A percentile compares a stretch with the other conserved stretches of the same genome.
phyloP scores from a whole-genome alignment of 2,888 invertebrate genomes.

The Pachymerium ferrugineum region DNA sequence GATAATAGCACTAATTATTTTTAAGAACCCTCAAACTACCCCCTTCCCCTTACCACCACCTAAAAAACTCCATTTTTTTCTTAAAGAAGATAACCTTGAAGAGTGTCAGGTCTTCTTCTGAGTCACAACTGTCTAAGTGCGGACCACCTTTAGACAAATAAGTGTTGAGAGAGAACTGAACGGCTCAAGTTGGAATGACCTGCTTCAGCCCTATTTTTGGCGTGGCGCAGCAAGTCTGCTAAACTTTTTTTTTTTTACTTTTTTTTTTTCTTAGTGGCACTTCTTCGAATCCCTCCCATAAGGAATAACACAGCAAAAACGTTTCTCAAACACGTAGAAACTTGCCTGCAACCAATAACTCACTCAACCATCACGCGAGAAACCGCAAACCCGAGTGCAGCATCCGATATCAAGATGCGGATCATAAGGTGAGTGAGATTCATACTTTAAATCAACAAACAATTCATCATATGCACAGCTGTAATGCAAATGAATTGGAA shows the following conservation, averaged over 20 bases:
- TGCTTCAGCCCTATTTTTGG: constrained; percentile 25
- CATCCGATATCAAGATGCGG: neutral
- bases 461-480: neutral
- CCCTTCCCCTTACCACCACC: neutral
- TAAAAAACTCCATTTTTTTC: neutral
- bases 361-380: too few relatives aligned
- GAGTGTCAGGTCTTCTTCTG: neutral
- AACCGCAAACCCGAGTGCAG: neutral
- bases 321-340: too few relatives aligned
- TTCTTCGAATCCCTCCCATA: neutral
- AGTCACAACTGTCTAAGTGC: constrained; percentile 1
- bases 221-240: constrained; percentile 9
- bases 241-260: neutral
- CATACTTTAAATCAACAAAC: neutral
- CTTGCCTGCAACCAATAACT: neutral
- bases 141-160: constrained; percentile 11
- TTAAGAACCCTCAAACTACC: too few relatives aligned
- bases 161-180: constrained; percentile 20
- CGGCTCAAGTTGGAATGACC: constrained; percentile 13
- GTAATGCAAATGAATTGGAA: constrained; percentile 3
- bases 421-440: neutral
- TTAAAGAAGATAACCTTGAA: constrained; percentile 23
- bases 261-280: neutral
- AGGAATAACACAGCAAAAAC: neutral
- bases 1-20: too few relatives aligned